phyloP scores from a whole-genome alignment of 2,797 vertebrate species.

The Spinus olivaceus region DNA sequence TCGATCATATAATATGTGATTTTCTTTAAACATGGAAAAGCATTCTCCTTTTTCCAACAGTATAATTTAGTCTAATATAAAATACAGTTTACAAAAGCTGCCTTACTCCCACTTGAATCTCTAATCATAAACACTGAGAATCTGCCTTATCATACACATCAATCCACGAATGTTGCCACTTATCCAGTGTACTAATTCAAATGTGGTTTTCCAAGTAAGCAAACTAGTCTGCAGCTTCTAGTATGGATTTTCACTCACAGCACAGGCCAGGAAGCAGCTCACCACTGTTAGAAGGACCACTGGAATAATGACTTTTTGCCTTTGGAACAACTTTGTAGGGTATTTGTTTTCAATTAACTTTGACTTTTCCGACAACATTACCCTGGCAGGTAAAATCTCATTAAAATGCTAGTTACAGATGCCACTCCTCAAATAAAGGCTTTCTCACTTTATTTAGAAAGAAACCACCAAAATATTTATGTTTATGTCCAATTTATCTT shows the following conservation, averaged over 20 bases:
- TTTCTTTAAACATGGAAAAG: neutral
- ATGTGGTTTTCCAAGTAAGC: neutral
- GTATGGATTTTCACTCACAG: neutral
- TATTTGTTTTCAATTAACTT: conserved; percentile 1
- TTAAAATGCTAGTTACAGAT: neutral
- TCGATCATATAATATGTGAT: neutral
- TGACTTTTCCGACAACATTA: neutral
- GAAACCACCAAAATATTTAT: neutral
- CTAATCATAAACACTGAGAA: neutral
- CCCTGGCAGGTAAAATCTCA: neutral
- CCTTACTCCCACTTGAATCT: neutral
- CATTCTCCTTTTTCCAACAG: neutral
- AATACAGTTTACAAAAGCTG: neutral
- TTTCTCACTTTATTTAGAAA: neutral
- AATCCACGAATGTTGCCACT: neutral
- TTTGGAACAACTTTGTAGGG: conserved; percentile 4
- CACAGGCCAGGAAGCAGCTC: neutral
- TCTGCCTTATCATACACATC: neutral
- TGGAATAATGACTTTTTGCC: neutral
- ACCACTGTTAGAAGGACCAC: neutral
- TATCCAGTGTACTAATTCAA: neutral
- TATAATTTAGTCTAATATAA: neutral
- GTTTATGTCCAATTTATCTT: neutral
- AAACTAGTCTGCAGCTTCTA: neutral
- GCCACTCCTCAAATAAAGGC: neutral